Conservation (phyloP, 1,140 invertebrate genomes). For the Cydia strobilella region DNA sequence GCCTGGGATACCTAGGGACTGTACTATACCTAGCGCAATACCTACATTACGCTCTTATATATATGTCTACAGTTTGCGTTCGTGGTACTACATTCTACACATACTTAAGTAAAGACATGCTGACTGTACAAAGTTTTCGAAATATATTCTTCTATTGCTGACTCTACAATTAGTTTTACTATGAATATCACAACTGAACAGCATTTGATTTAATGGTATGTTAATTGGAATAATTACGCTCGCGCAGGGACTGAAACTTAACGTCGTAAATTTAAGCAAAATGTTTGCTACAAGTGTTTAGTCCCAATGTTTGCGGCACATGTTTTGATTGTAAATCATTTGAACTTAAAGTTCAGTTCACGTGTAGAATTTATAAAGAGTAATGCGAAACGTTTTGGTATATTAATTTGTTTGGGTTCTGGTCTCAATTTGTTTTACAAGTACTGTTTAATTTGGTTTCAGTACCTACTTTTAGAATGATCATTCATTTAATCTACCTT, state of each 20-base stretch:
- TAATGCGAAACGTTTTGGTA: neutral
- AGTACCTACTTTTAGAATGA: too few species aligned
- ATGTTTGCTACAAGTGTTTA: slow-evolving; percentile 22
- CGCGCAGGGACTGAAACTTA: slow-evolving; percentile 24
- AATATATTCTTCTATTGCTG: too few species aligned
- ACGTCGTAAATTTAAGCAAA: slow-evolving; percentile 28
- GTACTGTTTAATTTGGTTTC: neutral
- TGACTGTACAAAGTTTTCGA: too few species aligned
- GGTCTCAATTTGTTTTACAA: neutral
- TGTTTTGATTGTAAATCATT: slow-evolving; percentile 31
- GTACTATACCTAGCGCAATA: too few species aligned
- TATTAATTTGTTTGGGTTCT: neutral
- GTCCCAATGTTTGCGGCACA: slow-evolving; percentile 26
- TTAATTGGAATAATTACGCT: slow-evolving; percentile 23
- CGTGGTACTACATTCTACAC: too few species aligned
- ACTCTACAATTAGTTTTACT: too few species aligned
- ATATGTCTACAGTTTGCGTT: too few species aligned
- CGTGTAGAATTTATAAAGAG: neutral
- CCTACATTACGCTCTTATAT: too few species aligned
- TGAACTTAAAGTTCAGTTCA: neutral
- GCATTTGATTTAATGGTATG: slow-evolving; percentile 25
- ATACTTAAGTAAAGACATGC: too few species aligned
- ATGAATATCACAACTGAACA: neutral
- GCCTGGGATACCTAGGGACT: too few species aligned
- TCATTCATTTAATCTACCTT: too few species aligned